These are phyloP conservation scores for Spodoptera exigua DNA, from an alignment of 2,888 invertebrate genomes.

Conservation along the genomic window DNA sequence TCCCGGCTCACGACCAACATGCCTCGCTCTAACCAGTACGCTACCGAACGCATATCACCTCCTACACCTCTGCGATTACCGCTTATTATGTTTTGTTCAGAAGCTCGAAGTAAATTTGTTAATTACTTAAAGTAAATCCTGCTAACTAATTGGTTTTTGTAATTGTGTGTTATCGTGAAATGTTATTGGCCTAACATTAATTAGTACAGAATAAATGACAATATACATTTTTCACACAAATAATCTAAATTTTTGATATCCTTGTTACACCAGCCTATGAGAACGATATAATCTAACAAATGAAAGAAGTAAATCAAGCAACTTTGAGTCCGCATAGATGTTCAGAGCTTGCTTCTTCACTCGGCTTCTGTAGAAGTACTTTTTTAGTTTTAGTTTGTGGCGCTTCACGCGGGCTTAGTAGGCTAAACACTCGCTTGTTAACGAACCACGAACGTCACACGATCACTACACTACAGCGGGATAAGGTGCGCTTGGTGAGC, in stretches of 20 bases:
- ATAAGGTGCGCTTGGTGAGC: conserved; percentile 79
- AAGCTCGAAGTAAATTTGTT: conserved; percentile 62
- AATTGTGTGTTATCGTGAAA: conserved; percentile 53
- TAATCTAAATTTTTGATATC: conserved; percentile 51
- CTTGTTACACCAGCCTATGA: conserved; percentile 48
- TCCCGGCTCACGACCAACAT: conserved; percentile 56
- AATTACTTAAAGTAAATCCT: conserved; percentile 29
- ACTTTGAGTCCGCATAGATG: conserved; percentile 53
- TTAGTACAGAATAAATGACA: conserved; percentile 49
- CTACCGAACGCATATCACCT: conserved; percentile 75
- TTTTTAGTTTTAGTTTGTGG: conserved; percentile 72
- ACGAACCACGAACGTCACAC: conserved; percentile 67
- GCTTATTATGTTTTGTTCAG: conserved; percentile 69
- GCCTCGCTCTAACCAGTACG: conserved; percentile 75
- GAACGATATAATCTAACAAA: conserved; percentile 48
- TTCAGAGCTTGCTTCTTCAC: conserved; percentile 79
- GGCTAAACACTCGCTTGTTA: conserved; percentile 73
- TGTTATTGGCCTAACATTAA: conserved; percentile 57
- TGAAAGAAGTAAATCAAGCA: conserved; percentile 53
- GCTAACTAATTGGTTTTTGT: conserved; percentile 49
- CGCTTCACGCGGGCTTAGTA: conserved; percentile 77
- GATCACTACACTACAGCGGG: conserved; percentile 69
- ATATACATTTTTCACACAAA: conserved; percentile 53
- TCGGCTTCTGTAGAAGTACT: conserved; percentile 78
- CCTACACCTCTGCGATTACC: conserved; percentile 60